phyloP scores from a whole-genome alignment of 2,113 vertebrate genomes.

The Aspidoscelis tigris region DNA sequence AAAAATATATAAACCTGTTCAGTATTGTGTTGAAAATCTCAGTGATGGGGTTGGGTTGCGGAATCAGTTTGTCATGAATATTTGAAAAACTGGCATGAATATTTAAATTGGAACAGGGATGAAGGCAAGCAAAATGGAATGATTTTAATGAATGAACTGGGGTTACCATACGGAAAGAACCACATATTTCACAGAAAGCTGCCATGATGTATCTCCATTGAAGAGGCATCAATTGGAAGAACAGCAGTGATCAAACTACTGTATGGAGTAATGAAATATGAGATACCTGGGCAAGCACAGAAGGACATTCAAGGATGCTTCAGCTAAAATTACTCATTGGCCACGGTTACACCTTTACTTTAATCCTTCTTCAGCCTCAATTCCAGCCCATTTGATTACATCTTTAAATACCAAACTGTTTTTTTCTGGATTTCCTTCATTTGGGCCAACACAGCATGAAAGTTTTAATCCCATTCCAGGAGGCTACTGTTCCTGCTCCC shows the following conservation, averaged over 20 bases:
- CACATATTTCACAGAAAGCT: neutral
- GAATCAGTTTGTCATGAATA: no score
- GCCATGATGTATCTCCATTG: neutral
- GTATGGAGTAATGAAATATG: neutral
- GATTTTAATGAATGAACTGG: slow-evolving; percentile 4
- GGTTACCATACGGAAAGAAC: neutral
- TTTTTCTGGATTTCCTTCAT: no score
- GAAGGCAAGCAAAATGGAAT: neutral
- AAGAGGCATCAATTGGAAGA: neutral
- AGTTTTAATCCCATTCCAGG: no score
- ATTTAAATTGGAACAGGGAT: neutral
- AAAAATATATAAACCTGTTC: no score
- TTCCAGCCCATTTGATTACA: no score
- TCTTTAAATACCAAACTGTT: no score
- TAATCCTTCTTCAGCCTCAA: no score
- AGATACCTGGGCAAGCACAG: neutral
- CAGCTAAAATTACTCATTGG: no score
- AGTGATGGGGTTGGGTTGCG: neutral
- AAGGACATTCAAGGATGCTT: neutral
- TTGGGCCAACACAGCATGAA: no score
- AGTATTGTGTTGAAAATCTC: neutral
- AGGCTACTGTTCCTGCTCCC: no score
- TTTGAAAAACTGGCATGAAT: slow-evolving; percentile 7
- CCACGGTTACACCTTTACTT: no score
- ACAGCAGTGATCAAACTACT: neutral